Evolutionary conservation across 2,888 invertebrate species (phyloP).

Genomic region (Ochropleura leucogaster): DNA sequence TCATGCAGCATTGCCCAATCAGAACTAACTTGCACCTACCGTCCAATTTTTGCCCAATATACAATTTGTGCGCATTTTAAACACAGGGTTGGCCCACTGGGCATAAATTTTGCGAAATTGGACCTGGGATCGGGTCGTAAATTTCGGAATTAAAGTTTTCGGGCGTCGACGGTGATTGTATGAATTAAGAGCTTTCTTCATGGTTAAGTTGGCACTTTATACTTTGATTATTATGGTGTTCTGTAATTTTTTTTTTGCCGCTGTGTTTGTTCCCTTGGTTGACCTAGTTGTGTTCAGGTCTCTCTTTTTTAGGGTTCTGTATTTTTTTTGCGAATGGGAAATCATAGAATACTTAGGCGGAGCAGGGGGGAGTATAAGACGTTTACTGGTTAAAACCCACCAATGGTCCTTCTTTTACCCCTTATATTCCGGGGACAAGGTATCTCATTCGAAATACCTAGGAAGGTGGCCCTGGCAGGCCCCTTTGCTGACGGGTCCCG

Average conservation of each 20-base stretch:
- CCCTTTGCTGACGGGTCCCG: too few species aligned
- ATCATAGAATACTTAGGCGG: too few species aligned
- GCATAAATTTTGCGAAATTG: constrained; percentile 83
- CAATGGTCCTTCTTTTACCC: too few species aligned
- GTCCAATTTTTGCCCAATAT: constrained; percentile 58
- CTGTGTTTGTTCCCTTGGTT: constrained; percentile 59
- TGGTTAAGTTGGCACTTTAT: constrained; percentile 69
- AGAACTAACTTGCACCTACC: constrained; percentile 62
- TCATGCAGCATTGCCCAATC: constrained; percentile 54
- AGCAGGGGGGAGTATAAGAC: too few species aligned
- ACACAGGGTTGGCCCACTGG: constrained; percentile 74
- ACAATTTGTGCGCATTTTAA: constrained; percentile 73
- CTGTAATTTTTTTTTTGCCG: constrained; percentile 77
- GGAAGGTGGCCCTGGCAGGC: too few species aligned
- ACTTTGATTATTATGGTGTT: constrained; percentile 70
- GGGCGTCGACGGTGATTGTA: constrained; percentile 64
- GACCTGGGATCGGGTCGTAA: constrained; percentile 76
- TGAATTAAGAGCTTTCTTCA: constrained; percentile 68
- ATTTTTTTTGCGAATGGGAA: too few species aligned
- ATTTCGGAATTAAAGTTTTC: constrained; percentile 75
- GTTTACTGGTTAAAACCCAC: too few species aligned
- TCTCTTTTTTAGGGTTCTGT: constrained; percentile 34
- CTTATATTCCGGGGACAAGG: too few species aligned
- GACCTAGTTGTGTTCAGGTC: constrained; percentile 61
- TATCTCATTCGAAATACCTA: too few species aligned